Conservation (phyloP, 2,888 invertebrate species). For the Polylopha cassiicola region DNA sequence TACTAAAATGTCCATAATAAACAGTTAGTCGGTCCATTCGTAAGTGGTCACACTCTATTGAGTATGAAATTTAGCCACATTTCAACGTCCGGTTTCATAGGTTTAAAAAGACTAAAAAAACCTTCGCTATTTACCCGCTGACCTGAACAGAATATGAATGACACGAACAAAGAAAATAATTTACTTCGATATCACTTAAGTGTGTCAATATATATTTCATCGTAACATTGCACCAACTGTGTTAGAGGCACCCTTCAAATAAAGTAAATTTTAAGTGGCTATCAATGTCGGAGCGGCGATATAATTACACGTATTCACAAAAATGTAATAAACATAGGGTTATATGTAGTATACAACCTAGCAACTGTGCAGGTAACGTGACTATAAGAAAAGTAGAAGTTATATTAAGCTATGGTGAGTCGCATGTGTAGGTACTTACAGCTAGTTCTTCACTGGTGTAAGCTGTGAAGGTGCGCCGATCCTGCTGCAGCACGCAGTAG, state of each 20-base stretch:
- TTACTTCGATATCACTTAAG: constrained; percentile 2
- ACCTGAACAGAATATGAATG: constrained; percentile 18
- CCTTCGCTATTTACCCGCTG: constrained; percentile 16
- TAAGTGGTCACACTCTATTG: constrained; percentile 51
- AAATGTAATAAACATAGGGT: too few relatives aligned
- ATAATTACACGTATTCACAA: too few relatives aligned
- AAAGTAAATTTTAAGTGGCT: too few relatives aligned
- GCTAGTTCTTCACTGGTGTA: constrained; percentile 88
- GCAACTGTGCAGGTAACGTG: too few relatives aligned
- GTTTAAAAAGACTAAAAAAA: constrained; percentile 26
- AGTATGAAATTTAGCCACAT: constrained; percentile 43
- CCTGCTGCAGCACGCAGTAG: constrained; percentile 87
- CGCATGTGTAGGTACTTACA: constrained; percentile 70
- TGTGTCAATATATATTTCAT: neutral
- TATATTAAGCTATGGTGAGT: neutral
- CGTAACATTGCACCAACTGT: too few relatives aligned
- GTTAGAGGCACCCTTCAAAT: too few relatives aligned
- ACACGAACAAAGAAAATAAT: constrained; percentile 9
- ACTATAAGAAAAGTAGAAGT: too few relatives aligned
- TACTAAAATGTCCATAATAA: constrained; percentile 1
- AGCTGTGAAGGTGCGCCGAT: constrained; percentile 84
- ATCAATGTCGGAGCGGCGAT: too few relatives aligned
- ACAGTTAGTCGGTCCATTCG: constrained; percentile 1
- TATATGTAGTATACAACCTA: too few relatives aligned
- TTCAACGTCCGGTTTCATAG: constrained; percentile 45